Evolutionary conservation across 2,888 invertebrate genomes (phyloP), one percentile per base, ranked within the genome.

Genomic region (Ectropis crepuscularia): DNA sequence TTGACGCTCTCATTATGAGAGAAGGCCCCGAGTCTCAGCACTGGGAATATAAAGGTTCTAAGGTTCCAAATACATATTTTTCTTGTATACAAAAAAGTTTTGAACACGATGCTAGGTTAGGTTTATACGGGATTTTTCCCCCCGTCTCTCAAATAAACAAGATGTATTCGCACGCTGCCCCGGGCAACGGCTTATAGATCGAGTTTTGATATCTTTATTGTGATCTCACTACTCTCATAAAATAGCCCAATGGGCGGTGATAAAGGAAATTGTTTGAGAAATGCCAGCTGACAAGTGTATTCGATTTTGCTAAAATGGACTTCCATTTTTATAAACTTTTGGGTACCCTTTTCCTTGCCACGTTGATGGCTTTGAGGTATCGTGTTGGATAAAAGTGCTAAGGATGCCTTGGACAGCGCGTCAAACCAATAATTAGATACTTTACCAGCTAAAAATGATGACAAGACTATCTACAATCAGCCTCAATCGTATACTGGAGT

Each of bases 91-190:
- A 28, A 28, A 28, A 28, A 28, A 28, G 16, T 10, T 50, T 50
- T n/a, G 12, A 42, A 6, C 8, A 42, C 42, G 42, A 6, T 6
- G 42, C 9, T 42, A 42, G 10, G 8, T 6, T 28, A 28, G 45
- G 6, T 37, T n/a, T n/a, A 45, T 36, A 36, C 37, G 11, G 81
- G 74, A 83, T 85, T 86, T 87, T 72, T 71, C 71, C 78, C 81
- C 82, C 77, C n/a, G n/a, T n/a, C 77, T 81, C 83, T 80, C 81
- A 28, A 28, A 28, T 28, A 28, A 28, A 28, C 80, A 77, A 75
- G 82, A 84, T 85, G 85, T 86, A 86, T 87, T 87, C 83, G 82
- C 82, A 80, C 80, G 80, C 77, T 77, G 87, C 87, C 87, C 74
- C 70, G 68, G 80, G 83, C 83, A 73, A 76, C 77, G 75, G 76